A percentile compares a stretch with the other conserved stretches of the same genome.
These are phyloP conservation scores for Clarias magur DNA, from an alignment of 2,113 vertebrate genomes.

Conservation along the genomic window DNA sequence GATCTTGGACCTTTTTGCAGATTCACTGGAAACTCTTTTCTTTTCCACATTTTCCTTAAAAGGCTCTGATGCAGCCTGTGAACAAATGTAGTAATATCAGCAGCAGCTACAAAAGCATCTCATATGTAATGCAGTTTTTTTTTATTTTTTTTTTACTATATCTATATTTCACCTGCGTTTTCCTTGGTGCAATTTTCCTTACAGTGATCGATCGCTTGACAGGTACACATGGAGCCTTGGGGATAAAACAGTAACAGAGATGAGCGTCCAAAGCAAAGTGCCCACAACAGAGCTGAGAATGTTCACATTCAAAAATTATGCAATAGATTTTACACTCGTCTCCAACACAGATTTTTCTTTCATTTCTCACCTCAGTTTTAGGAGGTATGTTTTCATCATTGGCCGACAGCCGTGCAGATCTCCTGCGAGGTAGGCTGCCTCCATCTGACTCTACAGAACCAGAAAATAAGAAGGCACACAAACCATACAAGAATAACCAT, in stretches of 20 bases:
- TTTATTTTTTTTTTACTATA: conserved; percentile 18
- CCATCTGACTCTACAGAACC: conserved; percentile 28
- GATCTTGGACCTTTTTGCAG: conserved; percentile 50
- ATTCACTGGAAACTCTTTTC: conserved; percentile 12
- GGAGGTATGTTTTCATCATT: conserved; percentile 42
- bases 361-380: conserved; percentile 36
- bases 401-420: conserved; percentile 65
- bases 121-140: no score
- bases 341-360: no score
- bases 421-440: conserved; percentile 53
- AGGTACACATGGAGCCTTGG: conserved; percentile 51
- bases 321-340: not conserved
- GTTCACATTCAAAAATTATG: not conserved
- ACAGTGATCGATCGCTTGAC: conserved; percentile 70
- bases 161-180: conserved; percentile 65
- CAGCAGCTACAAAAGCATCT: not conserved
- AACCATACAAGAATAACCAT: no score
- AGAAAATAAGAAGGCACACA: not conserved
- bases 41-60: conserved; percentile 69
- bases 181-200: conserved; percentile 73
- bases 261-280: not conserved
- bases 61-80: conserved; percentile 54
- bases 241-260: not conserved
- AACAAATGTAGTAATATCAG: not conserved
- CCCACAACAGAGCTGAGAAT: not conserved